These are phyloP conservation scores for Pemphigus obesinymphae DNA, from an alignment of 1,140 invertebrate species.

Conservation along the genomic window DNA sequence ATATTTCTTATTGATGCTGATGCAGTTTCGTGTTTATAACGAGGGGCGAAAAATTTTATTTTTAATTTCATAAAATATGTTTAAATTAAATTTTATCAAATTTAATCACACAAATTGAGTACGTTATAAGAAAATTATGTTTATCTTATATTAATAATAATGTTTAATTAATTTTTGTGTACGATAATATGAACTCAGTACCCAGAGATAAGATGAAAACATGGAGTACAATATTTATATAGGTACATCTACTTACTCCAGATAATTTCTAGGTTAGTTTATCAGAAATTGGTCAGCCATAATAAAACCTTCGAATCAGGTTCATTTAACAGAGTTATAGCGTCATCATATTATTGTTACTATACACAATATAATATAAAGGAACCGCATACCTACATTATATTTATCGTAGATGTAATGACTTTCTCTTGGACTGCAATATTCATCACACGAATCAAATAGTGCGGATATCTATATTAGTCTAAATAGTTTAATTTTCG, in stretches of 20 bases:
- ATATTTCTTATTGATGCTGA: too few species aligned
- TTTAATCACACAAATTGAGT: too few species aligned
- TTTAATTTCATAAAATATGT: too few species aligned
- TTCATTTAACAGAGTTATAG: not conserved
- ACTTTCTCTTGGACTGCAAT: not conserved
- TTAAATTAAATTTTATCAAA: too few species aligned
- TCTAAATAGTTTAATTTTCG: not conserved
- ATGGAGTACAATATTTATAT: too few species aligned
- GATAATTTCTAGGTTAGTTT: not conserved
- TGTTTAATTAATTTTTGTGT: too few species aligned
- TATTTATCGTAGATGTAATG: not conserved
- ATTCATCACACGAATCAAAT: not conserved
- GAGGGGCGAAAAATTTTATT: too few species aligned
- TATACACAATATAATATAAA: conserved; percentile 4
- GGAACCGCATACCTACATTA: not conserved
- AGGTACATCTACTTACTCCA: too few species aligned
- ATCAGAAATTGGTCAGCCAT: not conserved
- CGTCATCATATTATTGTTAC: not conserved
- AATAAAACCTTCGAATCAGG: not conserved
- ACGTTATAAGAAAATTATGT: not conserved
- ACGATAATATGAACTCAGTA: too few species aligned
- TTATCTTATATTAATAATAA: too few species aligned
- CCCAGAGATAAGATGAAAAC: too few species aligned
- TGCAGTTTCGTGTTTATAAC: too few species aligned
- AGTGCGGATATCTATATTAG: not conserved